Percentiles rank a stretch among this genome's conserved stretches.
Evolutionary conservation across 2,113 vertebrate genomes (phyloP).

Genomic region (Nesoenas mayeri): DNA sequence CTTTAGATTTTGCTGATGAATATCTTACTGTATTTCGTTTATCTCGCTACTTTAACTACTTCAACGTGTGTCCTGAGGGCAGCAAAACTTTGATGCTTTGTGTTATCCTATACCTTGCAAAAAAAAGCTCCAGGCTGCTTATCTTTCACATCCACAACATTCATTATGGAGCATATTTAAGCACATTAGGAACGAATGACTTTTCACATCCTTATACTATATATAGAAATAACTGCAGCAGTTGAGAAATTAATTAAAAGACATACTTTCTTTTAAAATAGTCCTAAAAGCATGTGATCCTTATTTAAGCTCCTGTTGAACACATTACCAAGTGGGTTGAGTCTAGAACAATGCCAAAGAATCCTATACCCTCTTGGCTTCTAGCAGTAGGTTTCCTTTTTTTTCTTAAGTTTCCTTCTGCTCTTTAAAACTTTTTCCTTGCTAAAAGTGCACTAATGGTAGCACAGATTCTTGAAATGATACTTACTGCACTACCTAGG

Average conservation of each 20-base stretch:
- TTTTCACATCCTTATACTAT: slow-evolving; percentile 38
- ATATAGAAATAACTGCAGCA: slow-evolving; percentile 6
- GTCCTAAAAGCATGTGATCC: background rate
- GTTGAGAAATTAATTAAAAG: background rate
- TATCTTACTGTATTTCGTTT: slow-evolving; percentile 37
- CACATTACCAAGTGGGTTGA: background rate
- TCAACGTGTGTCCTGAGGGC: slow-evolving; percentile 54
- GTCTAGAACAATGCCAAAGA: background rate
- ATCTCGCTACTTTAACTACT: slow-evolving; percentile 56
- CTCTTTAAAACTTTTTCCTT: background rate
- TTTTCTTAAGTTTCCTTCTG: background rate
- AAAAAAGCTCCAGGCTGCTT: slow-evolving; percentile 61
- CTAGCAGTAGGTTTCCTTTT: accelerated
- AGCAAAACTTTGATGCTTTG: slow-evolving; percentile 48
- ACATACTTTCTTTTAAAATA: background rate
- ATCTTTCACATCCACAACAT: slow-evolving; percentile 54
- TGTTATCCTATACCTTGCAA: slow-evolving; percentile 57
- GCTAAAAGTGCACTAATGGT: background rate
- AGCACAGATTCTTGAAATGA: background rate
- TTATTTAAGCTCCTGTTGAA: background rate
- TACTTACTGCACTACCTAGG: background rate
- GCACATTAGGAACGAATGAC: slow-evolving; percentile 28
- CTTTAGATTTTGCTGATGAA: slow-evolving; percentile 43
- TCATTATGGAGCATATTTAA: slow-evolving; percentile 38
- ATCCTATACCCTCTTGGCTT: background rate